Conservation (phyloP, 35 echinoderm and acorn worm genomes). For the Apostichopus californicus region DNA sequence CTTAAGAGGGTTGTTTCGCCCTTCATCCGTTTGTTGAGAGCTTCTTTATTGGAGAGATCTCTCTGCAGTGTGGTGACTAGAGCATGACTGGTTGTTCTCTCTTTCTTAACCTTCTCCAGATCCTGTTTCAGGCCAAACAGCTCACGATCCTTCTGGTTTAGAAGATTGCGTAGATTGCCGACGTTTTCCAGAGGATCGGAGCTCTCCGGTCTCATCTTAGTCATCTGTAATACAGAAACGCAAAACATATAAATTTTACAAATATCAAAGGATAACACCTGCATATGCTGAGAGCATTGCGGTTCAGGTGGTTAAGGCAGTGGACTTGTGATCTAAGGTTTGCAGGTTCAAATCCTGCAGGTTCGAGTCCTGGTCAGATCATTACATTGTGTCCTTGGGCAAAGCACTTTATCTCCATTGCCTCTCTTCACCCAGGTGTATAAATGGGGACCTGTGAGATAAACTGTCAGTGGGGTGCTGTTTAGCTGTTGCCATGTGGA, state of each 20-base stretch:
- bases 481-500: no score
- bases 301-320: no score
- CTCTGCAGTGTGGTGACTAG: conserved; percentile 90
- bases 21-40: conserved; percentile 68
- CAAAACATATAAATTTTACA: not conserved
- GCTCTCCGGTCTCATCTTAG: conserved; percentile 90
- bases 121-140: conserved; percentile 74
- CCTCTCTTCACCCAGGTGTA: no score
- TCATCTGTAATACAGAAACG: conserved; percentile 68
- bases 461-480: no score
- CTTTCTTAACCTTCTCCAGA: conserved; percentile 85
- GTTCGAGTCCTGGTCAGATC: no score
- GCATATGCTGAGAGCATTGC: no score
- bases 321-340: no score
- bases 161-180: conserved; percentile 77
- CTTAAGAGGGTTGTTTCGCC: conserved; percentile 78
- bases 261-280: no score
- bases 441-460: no score
- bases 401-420: no score
- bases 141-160: conserved; percentile 81
- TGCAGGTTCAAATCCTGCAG: no score
- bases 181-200: conserved; percentile 89
- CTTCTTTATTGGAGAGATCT: conserved; percentile 84
- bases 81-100: conserved; percentile 65
- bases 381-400: no score